Conservation (phyloP, 1,140 invertebrate genomes). For the Babylonia areolata region DNA sequence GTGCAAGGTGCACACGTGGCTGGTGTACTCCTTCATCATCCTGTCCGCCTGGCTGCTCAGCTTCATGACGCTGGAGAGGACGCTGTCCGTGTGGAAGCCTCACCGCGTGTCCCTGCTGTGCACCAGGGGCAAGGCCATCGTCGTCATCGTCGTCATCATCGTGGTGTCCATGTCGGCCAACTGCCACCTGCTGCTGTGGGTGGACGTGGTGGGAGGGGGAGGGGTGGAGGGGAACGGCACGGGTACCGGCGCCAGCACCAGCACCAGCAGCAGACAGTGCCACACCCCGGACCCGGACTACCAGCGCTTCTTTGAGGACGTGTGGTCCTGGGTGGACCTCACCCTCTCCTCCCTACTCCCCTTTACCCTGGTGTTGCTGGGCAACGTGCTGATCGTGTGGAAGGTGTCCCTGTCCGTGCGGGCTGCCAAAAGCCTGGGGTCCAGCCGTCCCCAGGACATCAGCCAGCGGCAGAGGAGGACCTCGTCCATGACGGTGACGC, state of each 20-base stretch:
- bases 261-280: no score
- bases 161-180: neutral
- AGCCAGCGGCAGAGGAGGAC: neutral
- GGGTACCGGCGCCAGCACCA: no score
- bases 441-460: neutral
- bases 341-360: slow-evolving; percentile 39
- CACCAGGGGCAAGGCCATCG: slow-evolving; percentile 30
- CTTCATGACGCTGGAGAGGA: slow-evolving; percentile 57
- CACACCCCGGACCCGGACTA: neutral
- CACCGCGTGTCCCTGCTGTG: slow-evolving; percentile 49
- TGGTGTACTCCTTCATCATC: slow-evolving; percentile 47
- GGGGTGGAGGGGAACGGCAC: neutral
- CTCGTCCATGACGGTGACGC: slow-evolving; percentile 44
- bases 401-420: slow-evolving; percentile 31
- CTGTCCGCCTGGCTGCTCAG: slow-evolving; percentile 58
- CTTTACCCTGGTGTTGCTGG: slow-evolving; percentile 33
- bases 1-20: slow-evolving; percentile 56
- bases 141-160: slow-evolving; percentile 8
- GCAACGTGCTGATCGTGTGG: slow-evolving; percentile 42
- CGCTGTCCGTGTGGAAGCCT: slow-evolving; percentile 56
- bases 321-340: slow-evolving; percentile 40
- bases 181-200: neutral
- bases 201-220: neutral
- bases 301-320: slow-evolving; percentile 12
- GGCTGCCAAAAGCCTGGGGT: neutral